Evolutionary conservation across 30 jellyfish, hydroid and myxozoan species (phyloP).

Genomic region (Aurelia coerulea): DNA sequence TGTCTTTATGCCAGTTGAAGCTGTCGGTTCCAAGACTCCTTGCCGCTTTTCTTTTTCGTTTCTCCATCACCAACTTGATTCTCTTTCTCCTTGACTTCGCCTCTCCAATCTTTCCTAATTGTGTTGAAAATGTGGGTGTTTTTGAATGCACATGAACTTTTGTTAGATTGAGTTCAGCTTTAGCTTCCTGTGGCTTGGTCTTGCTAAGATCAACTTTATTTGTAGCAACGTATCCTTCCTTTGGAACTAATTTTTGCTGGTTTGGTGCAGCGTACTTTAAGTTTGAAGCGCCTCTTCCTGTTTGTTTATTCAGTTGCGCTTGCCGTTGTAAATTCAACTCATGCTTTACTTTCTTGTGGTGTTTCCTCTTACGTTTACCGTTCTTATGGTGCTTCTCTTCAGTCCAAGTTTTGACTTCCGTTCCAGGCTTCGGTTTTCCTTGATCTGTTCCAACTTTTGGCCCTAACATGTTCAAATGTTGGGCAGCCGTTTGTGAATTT

Average conservation of each 20-base stretch:
- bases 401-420: background rate
- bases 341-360: no score
- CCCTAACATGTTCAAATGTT: constrained; percentile 19
- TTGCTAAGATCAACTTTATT: no score
- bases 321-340: background rate
- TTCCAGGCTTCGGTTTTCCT: constrained; percentile 8
- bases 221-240: no score
- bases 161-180: no score
- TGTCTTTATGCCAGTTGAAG: background rate
- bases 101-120: constrained; percentile 58
- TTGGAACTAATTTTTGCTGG: no score
- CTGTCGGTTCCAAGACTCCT: constrained; percentile 14
- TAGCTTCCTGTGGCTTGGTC: no score
- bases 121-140: constrained; percentile 9
- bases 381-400: background rate
- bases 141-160: background rate
- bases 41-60: constrained; percentile 38
- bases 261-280: no score
- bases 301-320: background rate
- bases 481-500: no score
- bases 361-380: no score
- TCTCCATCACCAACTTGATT: constrained; percentile 59
- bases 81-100: constrained; percentile 71
- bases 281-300: background rate
- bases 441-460: constrained; percentile 47